Percentiles rank a stretch among this genome's conserved stretches.
These are phyloP conservation scores for Heliangelus exortis DNA, from an alignment of 2,797 vertebrate genomes.

Conservation along the genomic window DNA sequence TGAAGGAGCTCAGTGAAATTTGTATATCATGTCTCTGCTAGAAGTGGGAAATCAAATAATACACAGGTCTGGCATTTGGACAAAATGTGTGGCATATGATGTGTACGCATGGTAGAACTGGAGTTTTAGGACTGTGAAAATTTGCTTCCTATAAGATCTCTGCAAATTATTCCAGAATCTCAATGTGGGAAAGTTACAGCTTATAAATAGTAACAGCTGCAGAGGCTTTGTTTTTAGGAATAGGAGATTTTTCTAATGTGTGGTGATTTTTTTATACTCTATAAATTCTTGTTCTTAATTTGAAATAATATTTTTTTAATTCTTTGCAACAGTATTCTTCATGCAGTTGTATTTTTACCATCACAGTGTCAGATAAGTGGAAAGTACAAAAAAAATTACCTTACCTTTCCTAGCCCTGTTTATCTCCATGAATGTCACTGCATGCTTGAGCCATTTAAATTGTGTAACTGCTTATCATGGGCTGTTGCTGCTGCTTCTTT, in stretches of 20 bases:
- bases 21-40: background rate
- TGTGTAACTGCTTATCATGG: accelerated
- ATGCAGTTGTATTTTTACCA: background rate
- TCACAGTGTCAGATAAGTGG: background rate
- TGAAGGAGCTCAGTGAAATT: background rate
- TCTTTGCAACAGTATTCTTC: background rate
- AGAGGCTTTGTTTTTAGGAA: background rate
- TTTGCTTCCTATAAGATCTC: background rate
- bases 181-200: background rate
- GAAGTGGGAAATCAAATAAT: background rate
- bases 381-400: background rate
- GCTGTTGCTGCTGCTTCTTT: background rate
- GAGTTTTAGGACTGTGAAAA: background rate
- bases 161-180: background rate
- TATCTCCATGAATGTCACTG: background rate
- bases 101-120: background rate
- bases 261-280: background rate
- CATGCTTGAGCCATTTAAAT: background rate
- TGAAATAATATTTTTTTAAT: background rate
- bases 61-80: background rate
- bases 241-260: background rate
- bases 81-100: background rate
- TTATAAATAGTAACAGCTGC: background rate
- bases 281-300: background rate
- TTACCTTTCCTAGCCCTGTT: background rate